Base-by-base conservation (phyloP, 2,888 invertebrate species). In the Drosophila testacea region DNA sequence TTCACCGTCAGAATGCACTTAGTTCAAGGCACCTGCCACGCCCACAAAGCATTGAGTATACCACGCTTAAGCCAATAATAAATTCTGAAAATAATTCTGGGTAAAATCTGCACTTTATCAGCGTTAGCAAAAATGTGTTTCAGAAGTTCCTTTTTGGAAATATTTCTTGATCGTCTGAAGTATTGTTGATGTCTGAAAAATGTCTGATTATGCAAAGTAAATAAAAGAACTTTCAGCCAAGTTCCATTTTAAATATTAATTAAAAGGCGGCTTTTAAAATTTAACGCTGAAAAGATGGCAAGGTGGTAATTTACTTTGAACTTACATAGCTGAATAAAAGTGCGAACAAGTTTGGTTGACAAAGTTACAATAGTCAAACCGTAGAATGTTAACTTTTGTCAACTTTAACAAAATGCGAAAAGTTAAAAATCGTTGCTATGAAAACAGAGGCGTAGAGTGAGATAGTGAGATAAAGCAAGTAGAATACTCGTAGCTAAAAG, bases 91-190 rank as follows among this genome's bases (percentile, higher is more conserved):
- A 80, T 83, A 88, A 88, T 88, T 82, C 82, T 76, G 69, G 73
- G 71, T 71, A 66, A 82, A 85, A 85, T 85, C 88, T 88, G 88
- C 86, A 84, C 77, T 88, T 88, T 76, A 82, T 84, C 84, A 85
- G 84, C 75, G 82, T 85, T 88, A 87, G 50, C 34, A 11, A 16
- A 34, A 32, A 32, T 1, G 1, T 5, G 16, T 34, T 50, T 22
- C 27, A 27, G 27, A 16, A 34, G 22, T 34, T 11, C 48, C 34
- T 11, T 34, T 6, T 22, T 11, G 27, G 2, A 6, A 10, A 22
- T 2, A 27, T 27, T 42, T 27, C 11, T 2, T 42, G 22, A 10
- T 16, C 10, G 9, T 16, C 16, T 6, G 3, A 22, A 2, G 32
- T 11, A 36, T 50, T 28, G 11, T n/a, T 44, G 11, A 4, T 3